A percentile compares a stretch with the other conserved stretches of the same genome.
Evolutionary conservation across 2,113 vertebrate genomes (phyloP).

Genomic region (Myrmecobius fasciatus): DNA sequence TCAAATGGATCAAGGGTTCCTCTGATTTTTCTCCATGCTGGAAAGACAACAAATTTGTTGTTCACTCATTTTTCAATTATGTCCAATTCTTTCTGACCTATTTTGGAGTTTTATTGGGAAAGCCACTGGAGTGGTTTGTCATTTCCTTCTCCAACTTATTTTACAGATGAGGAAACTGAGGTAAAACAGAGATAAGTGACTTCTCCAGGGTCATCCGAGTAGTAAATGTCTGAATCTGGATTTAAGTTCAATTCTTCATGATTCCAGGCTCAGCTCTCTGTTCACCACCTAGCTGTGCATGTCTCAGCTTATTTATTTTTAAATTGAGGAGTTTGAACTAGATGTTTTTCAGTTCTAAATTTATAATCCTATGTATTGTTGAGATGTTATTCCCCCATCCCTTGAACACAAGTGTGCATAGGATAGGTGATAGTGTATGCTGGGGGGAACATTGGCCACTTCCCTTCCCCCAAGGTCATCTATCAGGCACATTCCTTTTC

Average conservation of each 20-base stretch:
- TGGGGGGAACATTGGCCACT: not conserved
- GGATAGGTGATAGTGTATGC: not conserved
- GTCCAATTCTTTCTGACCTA: not conserved
- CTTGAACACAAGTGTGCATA: not conserved
- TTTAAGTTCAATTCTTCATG: not conserved
- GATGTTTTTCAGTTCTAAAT: not conserved
- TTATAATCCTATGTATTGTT: not conserved
- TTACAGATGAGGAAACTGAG: not conserved
- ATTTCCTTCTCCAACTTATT: not conserved
- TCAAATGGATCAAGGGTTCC: no score
- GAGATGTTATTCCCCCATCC: not conserved
- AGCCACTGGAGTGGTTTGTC: not conserved
- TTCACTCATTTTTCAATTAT: not conserved
- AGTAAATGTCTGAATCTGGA: not conserved
- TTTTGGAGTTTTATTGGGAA: not conserved
- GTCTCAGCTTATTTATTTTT: not conserved
- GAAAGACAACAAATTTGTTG: no score
- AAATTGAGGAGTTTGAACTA: not conserved
- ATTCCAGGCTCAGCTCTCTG: not conserved
- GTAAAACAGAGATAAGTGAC: not conserved
- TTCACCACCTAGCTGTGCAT: not conserved
- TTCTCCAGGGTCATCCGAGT: not conserved
- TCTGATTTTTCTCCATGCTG: no score
- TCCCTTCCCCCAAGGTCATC: not conserved
- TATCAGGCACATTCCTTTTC: not conserved